phyloP scores from a whole-genome alignment of 2,888 invertebrate genomes.

The Thyatira batis region DNA sequence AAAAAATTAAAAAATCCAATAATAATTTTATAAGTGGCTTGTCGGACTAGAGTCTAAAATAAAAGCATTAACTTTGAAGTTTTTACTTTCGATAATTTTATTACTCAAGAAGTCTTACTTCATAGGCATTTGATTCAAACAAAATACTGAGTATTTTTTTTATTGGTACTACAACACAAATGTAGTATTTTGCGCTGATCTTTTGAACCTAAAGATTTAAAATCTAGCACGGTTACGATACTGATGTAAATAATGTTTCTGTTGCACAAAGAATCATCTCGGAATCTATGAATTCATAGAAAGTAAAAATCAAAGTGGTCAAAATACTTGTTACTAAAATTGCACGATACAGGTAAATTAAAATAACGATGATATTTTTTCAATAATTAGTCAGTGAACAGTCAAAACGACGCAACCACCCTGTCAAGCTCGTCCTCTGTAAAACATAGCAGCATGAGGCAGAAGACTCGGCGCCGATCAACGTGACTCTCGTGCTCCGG shows the following conservation, averaged over 20 bases:
- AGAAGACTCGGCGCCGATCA: conserved; percentile 66
- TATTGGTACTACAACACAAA: background rate
- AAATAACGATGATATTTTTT: too few species aligned
- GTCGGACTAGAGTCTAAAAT: too few species aligned
- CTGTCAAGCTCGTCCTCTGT: conserved; percentile 71
- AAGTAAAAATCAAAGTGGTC: too few species aligned
- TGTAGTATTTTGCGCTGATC: background rate
- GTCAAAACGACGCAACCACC: conserved; percentile 60
- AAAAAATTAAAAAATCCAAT: too few species aligned
- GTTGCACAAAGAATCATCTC: background rate
- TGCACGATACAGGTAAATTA: too few species aligned
- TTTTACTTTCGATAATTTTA: background rate
- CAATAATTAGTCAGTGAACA: background rate
- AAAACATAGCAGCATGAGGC: conserved; percentile 69
- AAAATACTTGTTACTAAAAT: too few species aligned
- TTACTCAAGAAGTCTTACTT: background rate
- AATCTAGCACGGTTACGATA: conserved; percentile 1
- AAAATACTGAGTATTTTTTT: background rate
- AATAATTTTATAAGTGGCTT: background rate
- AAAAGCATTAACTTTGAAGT: too few species aligned
- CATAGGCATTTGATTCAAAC: background rate
- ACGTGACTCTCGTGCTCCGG: conserved; percentile 42
- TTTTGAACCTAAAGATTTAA: background rate
- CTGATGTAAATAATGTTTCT: background rate
- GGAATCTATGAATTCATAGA: background rate